Evolutionary conservation across 2,113 vertebrate genomes (phyloP), one percentile per base, ranked within the genome.

Genomic region (Syngnathus typhle): DNA sequence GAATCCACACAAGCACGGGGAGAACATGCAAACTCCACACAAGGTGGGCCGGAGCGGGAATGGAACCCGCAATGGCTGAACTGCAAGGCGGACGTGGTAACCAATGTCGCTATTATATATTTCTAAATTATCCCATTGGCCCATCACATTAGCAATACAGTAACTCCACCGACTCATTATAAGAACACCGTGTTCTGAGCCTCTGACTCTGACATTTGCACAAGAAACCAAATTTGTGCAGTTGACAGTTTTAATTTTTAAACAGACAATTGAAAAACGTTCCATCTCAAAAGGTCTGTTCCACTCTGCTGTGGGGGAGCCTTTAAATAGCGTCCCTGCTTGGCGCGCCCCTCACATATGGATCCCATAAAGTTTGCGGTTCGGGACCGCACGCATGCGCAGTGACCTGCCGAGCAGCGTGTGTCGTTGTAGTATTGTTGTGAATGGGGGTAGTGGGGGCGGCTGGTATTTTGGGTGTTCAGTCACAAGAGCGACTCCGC

Each of bases 401-500:
- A 73, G 19, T 67, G 70, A 21, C 38, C 0, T 11, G 39, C n/a
- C 60, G 37, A 56, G 82, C 70, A 73, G 72, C 70, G 82, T 82
- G 82, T 81, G 78, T 84, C 79, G 78, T 87, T 77, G 74, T 85
- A 82, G 79, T 84, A 83, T 85, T 85, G 69, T 87, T 87, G 83
- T 85, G 84, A 88, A 86, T 86, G 82, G 23, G 60, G 23, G 64
- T 37, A 56, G 66, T 37, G 70, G 63, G 58, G 41, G 74, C 47
- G 71, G 79, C 77, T 44, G 78, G 80, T 85, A 87, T 87, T 86
- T 86, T 71, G 78, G 82, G 78, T 75, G 82, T 78, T 80, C 77
- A 81, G 87, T 88, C 85, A 89, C 80, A 84, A 84, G 88, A 85
- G 88, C 77, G 88, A 89, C 88, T 85, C 76, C 27, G 59, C 73